These are phyloP conservation scores for Drosophila persimilis DNA, from an alignment of 1,140 invertebrate genomes.

Conservation along the genomic window DNA sequence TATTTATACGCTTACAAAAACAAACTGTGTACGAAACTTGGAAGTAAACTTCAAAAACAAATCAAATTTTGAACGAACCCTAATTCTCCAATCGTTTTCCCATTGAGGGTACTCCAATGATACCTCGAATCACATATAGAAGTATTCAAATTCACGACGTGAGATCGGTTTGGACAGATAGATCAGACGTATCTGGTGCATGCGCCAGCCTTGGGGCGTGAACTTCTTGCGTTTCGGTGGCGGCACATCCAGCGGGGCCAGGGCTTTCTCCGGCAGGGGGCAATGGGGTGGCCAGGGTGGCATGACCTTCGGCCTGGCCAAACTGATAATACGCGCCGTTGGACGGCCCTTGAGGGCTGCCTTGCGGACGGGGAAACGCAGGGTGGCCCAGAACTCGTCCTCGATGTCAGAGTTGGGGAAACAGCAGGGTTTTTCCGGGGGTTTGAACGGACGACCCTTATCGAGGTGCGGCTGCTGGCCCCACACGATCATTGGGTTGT, in stretches of 20 bases:
- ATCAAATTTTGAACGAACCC: no score
- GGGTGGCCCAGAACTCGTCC: constrained; percentile 53
- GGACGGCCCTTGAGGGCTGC: constrained; percentile 52
- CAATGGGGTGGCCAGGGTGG: constrained; percentile 65
- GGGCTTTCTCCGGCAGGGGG: constrained; percentile 37
- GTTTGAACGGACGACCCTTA: constrained; percentile 58
- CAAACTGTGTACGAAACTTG: no score
- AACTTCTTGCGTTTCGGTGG: constrained; percentile 59
- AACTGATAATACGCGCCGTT: constrained; percentile 54
- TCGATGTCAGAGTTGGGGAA: constrained; percentile 66
- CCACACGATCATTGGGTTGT: constrained; percentile 60
- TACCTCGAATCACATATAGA: constrained; percentile 46
- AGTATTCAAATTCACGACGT: constrained; percentile 60
- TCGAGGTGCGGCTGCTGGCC: constrained; percentile 58
- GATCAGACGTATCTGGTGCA: constrained; percentile 66
- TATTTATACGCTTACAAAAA: no score
- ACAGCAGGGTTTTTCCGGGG: constrained; percentile 41
- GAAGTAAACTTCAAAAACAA: no score
- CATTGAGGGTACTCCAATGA: neutral
- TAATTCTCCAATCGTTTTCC: no score
- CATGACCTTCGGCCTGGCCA: constrained; percentile 54
- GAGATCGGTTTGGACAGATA: constrained; percentile 66
- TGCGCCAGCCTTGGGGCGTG: constrained; percentile 60
- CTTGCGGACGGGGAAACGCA: constrained; percentile 63
- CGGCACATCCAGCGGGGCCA: constrained; percentile 13